Conservation (phyloP, 1,140 invertebrate species). For the Caenorhabditis tropicalis region DNA sequence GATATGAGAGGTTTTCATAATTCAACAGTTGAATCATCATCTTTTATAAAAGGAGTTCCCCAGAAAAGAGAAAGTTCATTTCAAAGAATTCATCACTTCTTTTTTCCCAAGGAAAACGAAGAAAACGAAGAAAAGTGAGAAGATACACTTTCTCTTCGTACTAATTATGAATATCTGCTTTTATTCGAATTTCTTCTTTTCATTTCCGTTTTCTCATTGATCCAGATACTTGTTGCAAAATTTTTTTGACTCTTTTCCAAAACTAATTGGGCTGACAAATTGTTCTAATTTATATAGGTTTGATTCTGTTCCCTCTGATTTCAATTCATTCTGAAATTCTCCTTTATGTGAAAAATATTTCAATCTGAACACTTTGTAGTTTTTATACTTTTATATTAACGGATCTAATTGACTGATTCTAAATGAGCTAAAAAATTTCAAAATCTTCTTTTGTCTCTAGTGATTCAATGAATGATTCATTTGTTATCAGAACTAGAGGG, state of each 20-base stretch:
- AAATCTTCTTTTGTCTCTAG: too few relatives aligned
- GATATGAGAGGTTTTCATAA: slow-evolving; percentile 3
- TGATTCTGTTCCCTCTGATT: neutral
- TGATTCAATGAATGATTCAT: too few relatives aligned
- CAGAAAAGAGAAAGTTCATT: neutral
- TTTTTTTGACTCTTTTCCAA: neutral
- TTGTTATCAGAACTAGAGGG: too few relatives aligned
- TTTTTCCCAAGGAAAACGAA: neutral
- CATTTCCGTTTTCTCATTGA: neutral
- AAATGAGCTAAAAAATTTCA: too few relatives aligned
- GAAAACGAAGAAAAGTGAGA: neutral
- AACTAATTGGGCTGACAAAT: neutral
- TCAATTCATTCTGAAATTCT: neutral
- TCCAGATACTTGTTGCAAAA: neutral
- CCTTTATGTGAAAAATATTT: neutral
- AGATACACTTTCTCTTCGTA: neutral
- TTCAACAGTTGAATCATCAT: neutral
- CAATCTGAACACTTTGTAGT: too few relatives aligned
- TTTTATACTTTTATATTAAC: too few relatives aligned
- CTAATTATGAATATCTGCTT: slow-evolving; percentile 32
- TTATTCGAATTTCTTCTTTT: neutral
- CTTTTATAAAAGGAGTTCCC: neutral
- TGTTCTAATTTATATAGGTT: too few relatives aligned
- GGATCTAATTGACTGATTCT: too few relatives aligned
- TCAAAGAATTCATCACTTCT: neutral